A percentile compares a stretch with the other conserved stretches of the same genome.
phyloP scores from a whole-genome alignment of 2,797 vertebrate species.

The Bryconaethiops microstoma region DNA sequence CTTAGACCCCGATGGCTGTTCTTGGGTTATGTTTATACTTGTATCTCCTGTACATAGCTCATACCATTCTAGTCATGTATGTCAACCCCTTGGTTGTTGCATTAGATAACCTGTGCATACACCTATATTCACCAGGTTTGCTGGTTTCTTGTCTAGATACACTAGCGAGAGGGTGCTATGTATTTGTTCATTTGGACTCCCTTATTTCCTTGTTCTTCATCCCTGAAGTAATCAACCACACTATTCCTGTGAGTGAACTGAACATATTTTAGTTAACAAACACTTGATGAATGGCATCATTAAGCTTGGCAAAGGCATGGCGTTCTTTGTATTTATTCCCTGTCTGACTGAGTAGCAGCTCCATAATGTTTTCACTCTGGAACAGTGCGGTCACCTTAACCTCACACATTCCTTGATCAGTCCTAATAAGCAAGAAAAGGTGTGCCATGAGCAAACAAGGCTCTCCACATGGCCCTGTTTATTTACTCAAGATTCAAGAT shows the following conservation, averaged over 20 bases:
- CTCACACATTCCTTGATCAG: slow-evolving; percentile 61
- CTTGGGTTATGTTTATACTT: too few relatives aligned
- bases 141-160: too few relatives aligned
- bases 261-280: not conserved
- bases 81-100: too few relatives aligned
- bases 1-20: too few relatives aligned
- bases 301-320: not conserved
- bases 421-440: slow-evolving; percentile 61
- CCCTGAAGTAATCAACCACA: too few relatives aligned
- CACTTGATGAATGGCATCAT: not conserved
- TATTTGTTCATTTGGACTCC: too few relatives aligned
- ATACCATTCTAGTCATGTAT: too few relatives aligned
- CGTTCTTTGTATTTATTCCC: not conserved
- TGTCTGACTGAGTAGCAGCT: not conserved
- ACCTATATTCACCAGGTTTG: too few relatives aligned
- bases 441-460: slow-evolving; percentile 51
- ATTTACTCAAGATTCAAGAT: slow-evolving; percentile 63
- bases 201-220: too few relatives aligned
- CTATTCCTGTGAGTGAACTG: not conserved
- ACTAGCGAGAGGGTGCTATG: too few relatives aligned
- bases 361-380: not conserved
- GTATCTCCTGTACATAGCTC: too few relatives aligned
- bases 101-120: too few relatives aligned
- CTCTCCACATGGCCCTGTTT: slow-evolving; percentile 52
- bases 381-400: slow-evolving; percentile 50